phyloP scores from a whole-genome alignment of 2,113 vertebrate genomes.

The Nesogale talazaci region DNA sequence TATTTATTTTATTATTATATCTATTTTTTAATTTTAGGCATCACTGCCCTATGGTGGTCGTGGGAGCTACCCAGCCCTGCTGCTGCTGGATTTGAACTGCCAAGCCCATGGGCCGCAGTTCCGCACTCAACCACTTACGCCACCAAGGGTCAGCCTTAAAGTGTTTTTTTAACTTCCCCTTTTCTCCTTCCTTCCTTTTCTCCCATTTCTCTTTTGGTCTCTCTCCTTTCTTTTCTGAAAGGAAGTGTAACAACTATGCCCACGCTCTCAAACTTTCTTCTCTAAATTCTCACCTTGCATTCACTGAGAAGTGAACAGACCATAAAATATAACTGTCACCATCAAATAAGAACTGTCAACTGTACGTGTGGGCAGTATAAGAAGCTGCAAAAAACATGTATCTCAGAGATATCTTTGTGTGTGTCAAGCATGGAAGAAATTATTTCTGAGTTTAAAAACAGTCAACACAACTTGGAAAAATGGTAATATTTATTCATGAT shows the following conservation, averaged over 20 bases:
- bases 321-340: conserved; percentile 14
- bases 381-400: background rate
- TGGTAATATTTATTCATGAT: conserved; percentile 75
- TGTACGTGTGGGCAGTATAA: background rate
- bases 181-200: background rate
- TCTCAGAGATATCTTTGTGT: conserved; percentile 27
- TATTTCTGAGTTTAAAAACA: conserved; percentile 71
- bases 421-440: conserved; percentile 31
- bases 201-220: background rate
- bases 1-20: too few relatives aligned
- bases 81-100: too few relatives aligned
- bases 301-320: conserved; percentile 17
- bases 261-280: background rate
- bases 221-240: background rate
- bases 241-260: background rate
- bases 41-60: too few relatives aligned
- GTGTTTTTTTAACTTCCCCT: background rate
- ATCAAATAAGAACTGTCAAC: conserved; percentile 22
- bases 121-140: too few relatives aligned
- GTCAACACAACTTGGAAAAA: conserved; percentile 67
- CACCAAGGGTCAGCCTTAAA: too few relatives aligned
- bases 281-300: background rate
- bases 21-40: too few relatives aligned
- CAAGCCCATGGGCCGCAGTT: too few relatives aligned
- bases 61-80: too few relatives aligned